Base-by-base conservation (phyloP, 2,888 invertebrate species). In the Steinernema hermaphroditum region DNA sequence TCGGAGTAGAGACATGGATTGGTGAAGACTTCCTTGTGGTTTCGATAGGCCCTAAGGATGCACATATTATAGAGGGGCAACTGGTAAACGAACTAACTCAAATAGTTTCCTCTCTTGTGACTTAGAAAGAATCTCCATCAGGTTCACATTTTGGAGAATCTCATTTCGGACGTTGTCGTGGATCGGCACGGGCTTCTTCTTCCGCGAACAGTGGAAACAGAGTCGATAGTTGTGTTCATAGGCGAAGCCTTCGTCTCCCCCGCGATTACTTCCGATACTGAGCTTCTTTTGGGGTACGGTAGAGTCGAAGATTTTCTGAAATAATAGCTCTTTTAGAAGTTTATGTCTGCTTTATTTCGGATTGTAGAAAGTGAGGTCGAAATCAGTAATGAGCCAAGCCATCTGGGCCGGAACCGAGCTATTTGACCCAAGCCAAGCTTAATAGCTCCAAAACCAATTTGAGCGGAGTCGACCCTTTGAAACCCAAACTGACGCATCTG, bases 131-230 rank as follows among this genome's bases (percentile, higher is more conserved):
- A 62, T 62, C 62, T 62, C 62, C 62, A 62, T 62, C 12, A 62
- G 62, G 19, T 34, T 62, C 29, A 62, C 29, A n/a, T 62, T 62
- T 2, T 62, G 62, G 9, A 62, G 32, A 1, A 32, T 16, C 6
- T 62, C 62, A 16, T 34, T 62, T 29, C 62, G 22, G 62, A 62
- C 62, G 29, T 16, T 32, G 8, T 29, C 62, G 12, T 62, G 9
- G 27, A 62, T 6, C 1, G 62, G 32, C 9, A 12, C 34, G 9
- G 16, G 14, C 2, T 29, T 1, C 8, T 29, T 46, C 22, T 46
- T 62, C 29, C 62, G 29, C 29, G 62, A 34, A 27, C 62, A 62
- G 62, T 62, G 62, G 62, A 62, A 62, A 16, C 62, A 62, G 32
- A 32, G 22, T 16, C 29, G 9, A 6, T 62, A n/a, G 62, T 62